Evolutionary conservation across 1,140 invertebrate genomes (phyloP), one percentile per base, ranked within the genome.

Genomic region (Aricia agestis): DNA sequence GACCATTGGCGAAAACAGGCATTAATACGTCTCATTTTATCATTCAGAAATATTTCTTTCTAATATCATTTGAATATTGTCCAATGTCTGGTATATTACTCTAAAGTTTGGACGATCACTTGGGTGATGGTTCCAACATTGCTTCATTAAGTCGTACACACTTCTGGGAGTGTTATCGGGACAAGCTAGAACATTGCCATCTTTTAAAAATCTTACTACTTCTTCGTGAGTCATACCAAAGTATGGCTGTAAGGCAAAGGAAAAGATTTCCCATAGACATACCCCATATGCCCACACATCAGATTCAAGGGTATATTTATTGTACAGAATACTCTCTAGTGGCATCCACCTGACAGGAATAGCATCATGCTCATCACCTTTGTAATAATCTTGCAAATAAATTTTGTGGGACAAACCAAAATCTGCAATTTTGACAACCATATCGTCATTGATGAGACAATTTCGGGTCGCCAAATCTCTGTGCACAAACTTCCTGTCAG

Each of bases 301-400:
- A 17, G 97, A 97, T 84, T 98, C 97, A 66, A 98, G 93, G 5
- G 97, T 98, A 86, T 98, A 98, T 84, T 98, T 98, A 86, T 98
- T 98, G 84, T 97, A 98, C 4, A 98, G 89, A 82, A 98, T 98
- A 85, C 97, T 97, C 83, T 98, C 97, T 41, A 98, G 92, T n/a
- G 97, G 97, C 97, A 98, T 98, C 97, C 97, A 98, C 85, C 97
- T 92, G 10, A 98, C 97, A 41, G 97, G 97, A 76, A 98, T 98
- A 11, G 97, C 97, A 91, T 98, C 97, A 82, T 98, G 96, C 78
- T 98, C 97, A 86, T 97, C 96, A 9, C 97, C 97, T 92, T 98
- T 97, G 84, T 98, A 98, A 86, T 97, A 97, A 88, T 97, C 96
- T 92, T 97, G 96, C 73, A 97, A 87, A 92, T 98, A 98, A 82